Evolutionary conservation across 1,140 invertebrate genomes (phyloP).

Genomic region (Pinna nobilis): DNA sequence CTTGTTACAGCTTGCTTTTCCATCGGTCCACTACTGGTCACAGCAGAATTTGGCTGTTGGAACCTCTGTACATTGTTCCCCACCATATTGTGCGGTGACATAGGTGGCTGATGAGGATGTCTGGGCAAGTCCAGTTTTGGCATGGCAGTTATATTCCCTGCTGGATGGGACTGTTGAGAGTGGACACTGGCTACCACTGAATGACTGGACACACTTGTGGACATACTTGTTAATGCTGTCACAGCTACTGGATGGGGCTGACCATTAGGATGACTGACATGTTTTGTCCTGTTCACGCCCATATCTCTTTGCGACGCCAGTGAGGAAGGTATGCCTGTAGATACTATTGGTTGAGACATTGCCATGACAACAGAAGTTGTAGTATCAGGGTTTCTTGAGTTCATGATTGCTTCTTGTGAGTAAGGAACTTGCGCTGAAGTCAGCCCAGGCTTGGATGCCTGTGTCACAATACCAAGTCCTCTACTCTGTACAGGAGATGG

Average conservation of each 20-base stretch:
- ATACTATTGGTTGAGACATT: background rate
- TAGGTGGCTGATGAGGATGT: background rate
- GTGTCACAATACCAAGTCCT: background rate
- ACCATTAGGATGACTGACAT: background rate
- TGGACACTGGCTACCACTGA: slow-evolving; percentile 10
- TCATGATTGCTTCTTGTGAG: background rate
- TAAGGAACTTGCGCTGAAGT: background rate
- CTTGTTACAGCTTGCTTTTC: background rate
- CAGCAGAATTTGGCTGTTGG: background rate
- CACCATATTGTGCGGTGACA: slow-evolving; percentile 5
- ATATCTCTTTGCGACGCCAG: background rate
- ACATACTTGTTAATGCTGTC: background rate
- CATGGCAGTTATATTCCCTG: background rate
- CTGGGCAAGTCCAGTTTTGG: background rate
- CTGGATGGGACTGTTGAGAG: slow-evolving; percentile 1
- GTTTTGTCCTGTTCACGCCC: slow-evolving; percentile 10
- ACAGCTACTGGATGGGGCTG: background rate
- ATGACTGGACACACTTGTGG: background rate
- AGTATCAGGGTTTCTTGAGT: background rate
- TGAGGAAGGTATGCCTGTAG: background rate
- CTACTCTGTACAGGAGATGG: background rate
- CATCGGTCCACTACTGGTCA: too few relatives aligned
- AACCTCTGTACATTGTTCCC: background rate
- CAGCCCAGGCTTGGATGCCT: background rate
- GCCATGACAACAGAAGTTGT: background rate